A percentile compares a stretch with the other conserved stretches of the same genome.
Evolutionary conservation across 2,113 vertebrate species (phyloP).

Genomic region (Cardinalis cardinalis): DNA sequence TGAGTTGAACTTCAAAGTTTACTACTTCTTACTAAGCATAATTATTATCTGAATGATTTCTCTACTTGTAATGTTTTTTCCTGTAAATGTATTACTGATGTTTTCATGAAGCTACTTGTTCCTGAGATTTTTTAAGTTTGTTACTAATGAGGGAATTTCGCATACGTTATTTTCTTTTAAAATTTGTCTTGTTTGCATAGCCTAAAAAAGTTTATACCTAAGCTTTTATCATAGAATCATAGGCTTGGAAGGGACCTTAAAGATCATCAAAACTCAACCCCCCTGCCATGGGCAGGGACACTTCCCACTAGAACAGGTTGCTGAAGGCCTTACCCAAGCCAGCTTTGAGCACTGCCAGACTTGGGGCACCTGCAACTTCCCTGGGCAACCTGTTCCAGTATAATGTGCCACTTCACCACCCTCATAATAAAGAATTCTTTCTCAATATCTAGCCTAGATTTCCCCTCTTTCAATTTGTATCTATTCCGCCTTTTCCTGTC

Average conservation of each 20-base stretch:
- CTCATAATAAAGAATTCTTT: background rate
- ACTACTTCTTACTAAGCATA: constrained; percentile 9
- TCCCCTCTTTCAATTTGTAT: background rate
- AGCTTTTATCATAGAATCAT: background rate
- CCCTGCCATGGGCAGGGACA: no score
- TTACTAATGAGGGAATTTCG: background rate
- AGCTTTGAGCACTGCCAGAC: background rate
- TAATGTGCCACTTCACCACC: background rate
- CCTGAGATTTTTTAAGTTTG: background rate
- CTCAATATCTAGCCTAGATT: background rate
- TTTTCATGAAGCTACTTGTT: background rate
- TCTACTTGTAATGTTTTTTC: background rate
- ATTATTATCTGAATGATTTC: background rate
- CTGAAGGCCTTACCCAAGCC: background rate
- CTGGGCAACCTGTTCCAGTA: background rate
- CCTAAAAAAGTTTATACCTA: background rate
- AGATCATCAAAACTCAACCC: background rate
- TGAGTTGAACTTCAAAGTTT: constrained; percentile 27
- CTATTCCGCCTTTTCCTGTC: background rate
- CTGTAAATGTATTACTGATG: background rate
- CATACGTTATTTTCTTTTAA: background rate
- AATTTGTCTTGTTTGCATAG: background rate
- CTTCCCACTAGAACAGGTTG: background rate
- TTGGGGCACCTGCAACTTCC: background rate
- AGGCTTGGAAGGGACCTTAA: background rate